Conservation (phyloP, 2,113 vertebrate genomes). For the Periophthalmodon schlosseri region DNA sequence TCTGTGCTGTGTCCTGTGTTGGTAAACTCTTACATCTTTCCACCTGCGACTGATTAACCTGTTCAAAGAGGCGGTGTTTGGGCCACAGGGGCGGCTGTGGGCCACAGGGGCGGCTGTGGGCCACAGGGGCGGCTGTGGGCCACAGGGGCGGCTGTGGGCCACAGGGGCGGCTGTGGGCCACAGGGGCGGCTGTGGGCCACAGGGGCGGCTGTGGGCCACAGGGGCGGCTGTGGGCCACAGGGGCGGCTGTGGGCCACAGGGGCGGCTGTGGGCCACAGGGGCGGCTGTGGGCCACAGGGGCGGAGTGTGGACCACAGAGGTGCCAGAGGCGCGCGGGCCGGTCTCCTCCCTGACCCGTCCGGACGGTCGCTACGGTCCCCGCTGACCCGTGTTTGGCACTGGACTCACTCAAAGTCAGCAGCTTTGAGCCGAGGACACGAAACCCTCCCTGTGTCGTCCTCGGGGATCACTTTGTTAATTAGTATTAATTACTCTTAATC, state of each 20-base stretch:
- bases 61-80: slow-evolving; percentile 25
- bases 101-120: too few species aligned
- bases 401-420: slow-evolving; percentile 34
- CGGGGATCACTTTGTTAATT: slow-evolving; percentile 71
- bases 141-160: too few species aligned
- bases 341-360: slow-evolving; percentile 38
- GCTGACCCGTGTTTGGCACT: slow-evolving; percentile 40
- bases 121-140: too few species aligned
- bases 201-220: too few species aligned
- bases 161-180: too few species aligned
- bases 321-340: slow-evolving; percentile 20
- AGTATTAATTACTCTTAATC: slow-evolving; percentile 79
- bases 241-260: too few species aligned
- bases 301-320: too few species aligned
- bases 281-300: too few species aligned
- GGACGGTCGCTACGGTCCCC: slow-evolving; percentile 44
- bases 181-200: too few species aligned
- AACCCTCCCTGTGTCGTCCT: slow-evolving; percentile 54
- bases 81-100: too few species aligned
- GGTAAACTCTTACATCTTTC: slow-evolving; percentile 63
- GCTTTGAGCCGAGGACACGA: slow-evolving; percentile 37
- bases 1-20: slow-evolving; percentile 48
- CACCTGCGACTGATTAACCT: slow-evolving; percentile 70
- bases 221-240: too few species aligned
- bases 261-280: too few species aligned